A percentile compares a stretch with the other conserved stretches of the same genome.
Conservation (phyloP, 2,113 vertebrate genomes). For the Pavo muticus region DNA sequence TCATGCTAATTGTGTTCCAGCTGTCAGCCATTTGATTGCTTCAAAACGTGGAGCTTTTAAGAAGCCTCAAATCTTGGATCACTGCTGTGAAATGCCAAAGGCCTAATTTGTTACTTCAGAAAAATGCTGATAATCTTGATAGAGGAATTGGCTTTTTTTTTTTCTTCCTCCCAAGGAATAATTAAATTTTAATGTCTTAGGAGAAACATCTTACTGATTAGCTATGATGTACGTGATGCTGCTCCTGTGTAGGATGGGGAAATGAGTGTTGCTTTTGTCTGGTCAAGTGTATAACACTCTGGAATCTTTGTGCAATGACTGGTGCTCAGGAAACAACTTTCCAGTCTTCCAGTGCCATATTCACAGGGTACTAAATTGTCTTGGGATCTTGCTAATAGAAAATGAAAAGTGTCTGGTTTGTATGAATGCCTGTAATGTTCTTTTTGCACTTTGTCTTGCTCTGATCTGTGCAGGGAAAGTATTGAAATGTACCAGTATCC, state of each 20-base stretch:
- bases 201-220: neutral
- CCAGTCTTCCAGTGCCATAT: slow-evolving; percentile 25
- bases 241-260: neutral
- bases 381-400: slow-evolving; percentile 46
- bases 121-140: slow-evolving; percentile 20
- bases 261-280: neutral
- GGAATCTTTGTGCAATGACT: slow-evolving; percentile 31
- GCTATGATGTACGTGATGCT: neutral
- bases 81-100: slow-evolving; percentile 9
- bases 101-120: slow-evolving; percentile 15
- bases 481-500: slow-evolving; percentile 35
- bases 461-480: slow-evolving; percentile 38
- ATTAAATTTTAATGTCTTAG: slow-evolving; percentile 24
- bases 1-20: slow-evolving; percentile 57
- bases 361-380: slow-evolving; percentile 16
- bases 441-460: slow-evolving; percentile 28
- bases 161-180: neutral
- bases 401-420: slow-evolving; percentile 47
- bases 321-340: slow-evolving; percentile 11
- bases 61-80: slow-evolving; percentile 29
- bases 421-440: slow-evolving; percentile 35
- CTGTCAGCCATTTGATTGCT: slow-evolving; percentile 62
- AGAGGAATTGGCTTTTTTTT: neutral
- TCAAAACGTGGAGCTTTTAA: slow-evolving; percentile 50
- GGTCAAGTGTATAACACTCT: neutral